Evolutionary conservation across 2,888 invertebrate genomes (phyloP), one percentile per base, ranked within the genome.

Genomic region (Alsophila aescularia): DNA sequence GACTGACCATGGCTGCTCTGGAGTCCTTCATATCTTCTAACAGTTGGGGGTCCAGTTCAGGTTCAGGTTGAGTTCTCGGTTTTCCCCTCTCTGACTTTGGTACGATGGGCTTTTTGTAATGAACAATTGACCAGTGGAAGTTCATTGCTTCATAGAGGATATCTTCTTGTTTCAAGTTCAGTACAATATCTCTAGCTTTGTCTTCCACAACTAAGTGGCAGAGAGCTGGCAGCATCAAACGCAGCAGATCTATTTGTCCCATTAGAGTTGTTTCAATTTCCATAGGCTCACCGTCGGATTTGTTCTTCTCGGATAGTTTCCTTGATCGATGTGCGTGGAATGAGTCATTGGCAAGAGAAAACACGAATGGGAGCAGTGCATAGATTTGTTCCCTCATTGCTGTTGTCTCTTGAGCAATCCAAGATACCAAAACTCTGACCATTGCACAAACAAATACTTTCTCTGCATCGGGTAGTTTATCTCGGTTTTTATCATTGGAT

Each of bases 171-270:
- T 96, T 95, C 45, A 94, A 91, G 56, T 95, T 93, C 43, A 98
- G 87, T 61, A 98, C 92, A 56, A 97, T 95, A 73, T 95, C 94
- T 64, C 98, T 93, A 0, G 97, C 95, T 68, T 96, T 94, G 70
- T 98, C 98, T 88, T 98, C 98, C 15, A 98, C 97, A 29, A 97
- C 95, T 66, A 98, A 93, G 81, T 98, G 97, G 73, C 98, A 98
- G 3, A 98, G 86, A 0, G 97, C 97, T 2, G 98, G 98, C 56
- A 98, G 87, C 90, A 98, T 93, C 34, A 98, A 93, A 47, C 97
- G 93, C 13, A 98, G 83, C 40, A 97, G 90, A 81, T 98, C 97
- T 36, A 94, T 85, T 67, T 94, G 92, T 37, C 93, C 93, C 70
- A 93, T 80, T 24, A 93, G 86, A 69, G 72, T 72, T 13, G 73